phyloP scores from a whole-genome alignment of 2,797 vertebrate genomes.

The Lindbergichthys nudifrons region DNA sequence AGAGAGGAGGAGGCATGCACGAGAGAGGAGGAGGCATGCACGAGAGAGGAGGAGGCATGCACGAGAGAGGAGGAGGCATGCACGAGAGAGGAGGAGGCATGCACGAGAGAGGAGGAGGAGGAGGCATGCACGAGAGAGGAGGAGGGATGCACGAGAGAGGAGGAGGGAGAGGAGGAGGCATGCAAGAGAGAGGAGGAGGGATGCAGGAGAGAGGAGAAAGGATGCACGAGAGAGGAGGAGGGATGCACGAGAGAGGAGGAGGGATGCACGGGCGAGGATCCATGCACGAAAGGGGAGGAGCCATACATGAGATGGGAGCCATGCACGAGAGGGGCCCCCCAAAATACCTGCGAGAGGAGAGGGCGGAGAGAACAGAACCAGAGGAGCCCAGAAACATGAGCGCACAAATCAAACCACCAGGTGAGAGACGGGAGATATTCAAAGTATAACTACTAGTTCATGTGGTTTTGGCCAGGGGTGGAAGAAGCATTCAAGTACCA shows the following conservation, averaged over 20 bases:
- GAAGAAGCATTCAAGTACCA: too few species aligned
- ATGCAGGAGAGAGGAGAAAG: too few species aligned
- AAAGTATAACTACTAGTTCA: background rate
- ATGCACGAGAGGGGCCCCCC: constrained; percentile 83
- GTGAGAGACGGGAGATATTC: constrained; percentile 49
- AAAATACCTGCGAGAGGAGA: constrained; percentile 87
- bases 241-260: too few species aligned
- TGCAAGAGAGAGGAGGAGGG: background rate
- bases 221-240: too few species aligned
- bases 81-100: too few species aligned
- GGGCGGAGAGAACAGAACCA: constrained; percentile 67
- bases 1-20: constrained; percentile 83
- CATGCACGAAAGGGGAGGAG: too few species aligned
- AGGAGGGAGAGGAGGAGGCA: constrained; percentile 83
- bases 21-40: constrained; percentile 84
- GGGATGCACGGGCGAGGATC: too few species aligned
- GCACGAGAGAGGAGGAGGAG: too few species aligned
- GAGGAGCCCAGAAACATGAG: constrained; percentile 80
- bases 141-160: constrained; percentile 83
- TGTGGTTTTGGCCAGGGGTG: background rate
- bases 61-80: too few species aligned
- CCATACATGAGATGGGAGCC: constrained; percentile 23
- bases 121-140: constrained; percentile 75
- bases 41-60: constrained; percentile 74
- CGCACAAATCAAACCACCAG: constrained; percentile 78